A percentile compares a stretch with the other conserved stretches of the same genome.
These are phyloP conservation scores for Anthopleura sola DNA, from an alignment of 64 coral and sea anemone species.

Conservation along the genomic window DNA sequence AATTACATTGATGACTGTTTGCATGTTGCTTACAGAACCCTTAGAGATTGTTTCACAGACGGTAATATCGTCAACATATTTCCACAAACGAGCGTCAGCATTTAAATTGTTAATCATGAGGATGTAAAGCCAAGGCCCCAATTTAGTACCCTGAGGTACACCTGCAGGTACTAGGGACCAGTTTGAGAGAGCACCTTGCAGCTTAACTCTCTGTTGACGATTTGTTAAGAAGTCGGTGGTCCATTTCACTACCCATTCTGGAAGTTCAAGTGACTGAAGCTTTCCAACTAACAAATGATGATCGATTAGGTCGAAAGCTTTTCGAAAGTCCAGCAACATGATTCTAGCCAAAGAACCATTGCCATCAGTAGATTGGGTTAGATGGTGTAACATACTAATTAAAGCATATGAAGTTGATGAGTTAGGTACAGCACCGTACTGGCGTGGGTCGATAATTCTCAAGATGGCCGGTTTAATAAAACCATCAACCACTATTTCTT, in stretches of 20 bases:
- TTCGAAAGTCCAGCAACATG: slow-evolving; percentile 19
- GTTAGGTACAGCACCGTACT: slow-evolving; percentile 28
- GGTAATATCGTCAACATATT: no score
- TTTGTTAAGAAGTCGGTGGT: slow-evolving; percentile 15
- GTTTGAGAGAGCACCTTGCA: background rate
- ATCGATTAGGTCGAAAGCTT: slow-evolving; percentile 38
- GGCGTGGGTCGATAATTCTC: slow-evolving; percentile 9
- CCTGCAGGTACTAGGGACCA: slow-evolving; percentile 16
- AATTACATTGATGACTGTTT: no score
- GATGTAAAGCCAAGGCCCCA: background rate
- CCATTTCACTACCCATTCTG: background rate
- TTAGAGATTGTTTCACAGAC: no score
- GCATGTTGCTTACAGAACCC: no score
- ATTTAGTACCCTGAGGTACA: slow-evolving; percentile 18
- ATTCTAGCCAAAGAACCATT: slow-evolving; percentile 12
- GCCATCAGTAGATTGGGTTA: slow-evolving; percentile 20
- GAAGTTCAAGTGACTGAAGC: background rate
- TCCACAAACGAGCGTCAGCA: no score
- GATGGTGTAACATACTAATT: slow-evolving; percentile 24
- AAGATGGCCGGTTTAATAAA: background rate
- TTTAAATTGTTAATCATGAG: background rate
- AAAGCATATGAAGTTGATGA: slow-evolving; percentile 19
- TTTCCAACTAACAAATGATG: slow-evolving; percentile 14
- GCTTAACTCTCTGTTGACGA: slow-evolving; percentile 19
- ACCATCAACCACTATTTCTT: background rate